phyloP scores from a whole-genome alignment of 2,888 invertebrate genomes.

The Lepidochitona cinerea region DNA sequence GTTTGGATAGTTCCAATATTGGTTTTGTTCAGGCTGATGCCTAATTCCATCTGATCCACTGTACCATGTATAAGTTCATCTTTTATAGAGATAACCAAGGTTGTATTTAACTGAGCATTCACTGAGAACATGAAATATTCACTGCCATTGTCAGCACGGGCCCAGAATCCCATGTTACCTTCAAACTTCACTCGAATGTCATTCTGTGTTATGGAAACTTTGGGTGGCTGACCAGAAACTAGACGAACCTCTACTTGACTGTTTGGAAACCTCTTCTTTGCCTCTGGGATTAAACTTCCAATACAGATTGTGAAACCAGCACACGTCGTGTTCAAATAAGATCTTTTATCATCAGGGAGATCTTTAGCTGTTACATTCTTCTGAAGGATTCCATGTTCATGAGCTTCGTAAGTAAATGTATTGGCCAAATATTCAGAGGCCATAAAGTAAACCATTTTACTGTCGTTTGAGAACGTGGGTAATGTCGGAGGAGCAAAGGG shows the following conservation, averaged over 20 bases:
- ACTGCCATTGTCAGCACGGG: background rate
- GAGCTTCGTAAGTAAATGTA: background rate
- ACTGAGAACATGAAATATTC: background rate
- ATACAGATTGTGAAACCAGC: background rate
- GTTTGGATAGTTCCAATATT: background rate
- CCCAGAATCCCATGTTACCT: slow-evolving; percentile 3
- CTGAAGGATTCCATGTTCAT: background rate
- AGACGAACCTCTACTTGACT: background rate
- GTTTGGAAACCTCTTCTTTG: slow-evolving; percentile 3
- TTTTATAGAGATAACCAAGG: background rate
- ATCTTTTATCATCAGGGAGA: background rate
- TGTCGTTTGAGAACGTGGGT: background rate
- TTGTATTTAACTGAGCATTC: background rate
- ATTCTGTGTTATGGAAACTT: background rate
- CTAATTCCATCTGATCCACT: background rate
- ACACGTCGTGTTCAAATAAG: slow-evolving; percentile 10
- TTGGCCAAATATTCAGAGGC: slow-evolving; percentile 12
- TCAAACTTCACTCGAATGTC: slow-evolving; percentile 1
- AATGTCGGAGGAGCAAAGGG: background rate
- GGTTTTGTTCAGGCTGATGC: background rate
- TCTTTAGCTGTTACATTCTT: background rate
- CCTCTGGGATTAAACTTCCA: slow-evolving; percentile 3
- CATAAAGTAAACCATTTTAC: slow-evolving; percentile 7
- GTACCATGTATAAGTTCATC: background rate
- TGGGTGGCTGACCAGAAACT: background rate